A percentile compares a stretch with the other conserved stretches of the same genome.
Conservation (phyloP, 37 sponge, comb jelly and placozoan genomes). For the Geodia barretti region DNA sequence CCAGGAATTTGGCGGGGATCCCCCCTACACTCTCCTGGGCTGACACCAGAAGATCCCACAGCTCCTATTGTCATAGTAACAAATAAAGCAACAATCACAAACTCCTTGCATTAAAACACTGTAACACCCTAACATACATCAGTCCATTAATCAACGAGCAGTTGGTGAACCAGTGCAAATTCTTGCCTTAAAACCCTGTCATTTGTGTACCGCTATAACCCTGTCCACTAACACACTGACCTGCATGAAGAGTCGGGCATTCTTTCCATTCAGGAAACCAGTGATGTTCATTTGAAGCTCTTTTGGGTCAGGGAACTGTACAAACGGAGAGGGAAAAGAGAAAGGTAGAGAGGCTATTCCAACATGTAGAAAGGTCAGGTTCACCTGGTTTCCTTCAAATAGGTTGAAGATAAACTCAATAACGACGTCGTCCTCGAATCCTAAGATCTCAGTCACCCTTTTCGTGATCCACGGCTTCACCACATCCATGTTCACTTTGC, state of each 20-base stretch:
- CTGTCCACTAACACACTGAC: background rate
- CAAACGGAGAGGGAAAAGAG: slow-evolving; percentile 3
- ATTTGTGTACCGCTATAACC: no score
- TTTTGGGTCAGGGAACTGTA: slow-evolving; percentile 87
- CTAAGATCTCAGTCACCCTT: slow-evolving; percentile 80
- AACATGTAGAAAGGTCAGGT: background rate
- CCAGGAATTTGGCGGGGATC: slow-evolving; percentile 83
- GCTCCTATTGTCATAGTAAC: slow-evolving; percentile 34
- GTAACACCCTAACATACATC: no score
- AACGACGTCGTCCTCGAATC: slow-evolving; percentile 92
- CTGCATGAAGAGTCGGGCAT: slow-evolving; percentile 91
- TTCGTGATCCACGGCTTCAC: slow-evolving; percentile 94
- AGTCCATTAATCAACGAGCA: no score
- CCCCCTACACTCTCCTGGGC: slow-evolving; percentile 92
- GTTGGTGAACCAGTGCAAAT: no score
- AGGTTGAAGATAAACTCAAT: slow-evolving; percentile 94
- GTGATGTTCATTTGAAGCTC: slow-evolving; percentile 91
- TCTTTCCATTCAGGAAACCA: slow-evolving; percentile 89
- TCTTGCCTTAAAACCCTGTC: no score
- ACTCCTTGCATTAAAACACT: no score
- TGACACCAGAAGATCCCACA: slow-evolving; percentile 88
- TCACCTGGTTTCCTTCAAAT: slow-evolving; percentile 85
- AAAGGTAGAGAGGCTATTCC: background rate
- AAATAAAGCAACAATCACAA: background rate
- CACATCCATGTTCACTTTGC: slow-evolving; percentile 88